Evolutionary conservation across 2,113 vertebrate species (phyloP).

Genomic region (Ursus arctos): DNA sequence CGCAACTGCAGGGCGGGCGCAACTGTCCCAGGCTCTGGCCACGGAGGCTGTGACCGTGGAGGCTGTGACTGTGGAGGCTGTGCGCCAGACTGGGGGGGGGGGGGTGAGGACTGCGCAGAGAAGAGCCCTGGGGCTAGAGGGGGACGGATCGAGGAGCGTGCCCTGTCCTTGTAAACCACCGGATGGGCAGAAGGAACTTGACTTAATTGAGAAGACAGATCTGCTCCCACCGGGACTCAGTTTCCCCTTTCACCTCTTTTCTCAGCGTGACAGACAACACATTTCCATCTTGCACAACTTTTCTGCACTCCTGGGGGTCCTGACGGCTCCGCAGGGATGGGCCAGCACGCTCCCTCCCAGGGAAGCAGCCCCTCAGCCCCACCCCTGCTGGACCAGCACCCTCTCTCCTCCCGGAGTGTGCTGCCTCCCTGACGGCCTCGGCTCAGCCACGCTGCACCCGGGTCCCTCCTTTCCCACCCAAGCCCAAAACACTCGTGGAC

Average conservation of each 20-base stretch:
- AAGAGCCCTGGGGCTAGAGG: background rate
- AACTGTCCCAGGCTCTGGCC: background rate
- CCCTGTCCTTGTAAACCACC: background rate
- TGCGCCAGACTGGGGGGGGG: background rate
- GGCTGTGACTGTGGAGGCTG: no score
- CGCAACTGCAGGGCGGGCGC: no score
- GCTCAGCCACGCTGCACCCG: no score
- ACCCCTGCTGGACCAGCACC: background rate
- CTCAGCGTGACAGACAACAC: background rate
- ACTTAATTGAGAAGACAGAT: background rate
- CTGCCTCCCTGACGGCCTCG: background rate
- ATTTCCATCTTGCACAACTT: background rate
- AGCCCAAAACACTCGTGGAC: background rate
- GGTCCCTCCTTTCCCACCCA: background rate
- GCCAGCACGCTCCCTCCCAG: background rate
- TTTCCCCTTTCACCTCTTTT: background rate
- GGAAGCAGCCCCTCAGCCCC: background rate
- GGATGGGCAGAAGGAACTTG: background rate
- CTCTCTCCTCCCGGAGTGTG: fast-evolving
- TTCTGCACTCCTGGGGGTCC: no score
- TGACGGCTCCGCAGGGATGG: no score
- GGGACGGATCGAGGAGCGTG: background rate
- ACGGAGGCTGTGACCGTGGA: background rate
- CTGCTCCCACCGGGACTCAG: background rate
- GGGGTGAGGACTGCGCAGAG: background rate